Evolutionary conservation across 2,797 vertebrate genomes (phyloP), one percentile per base, ranked within the genome.

Genomic region (Pseudochaenichthys georgianus): DNA sequence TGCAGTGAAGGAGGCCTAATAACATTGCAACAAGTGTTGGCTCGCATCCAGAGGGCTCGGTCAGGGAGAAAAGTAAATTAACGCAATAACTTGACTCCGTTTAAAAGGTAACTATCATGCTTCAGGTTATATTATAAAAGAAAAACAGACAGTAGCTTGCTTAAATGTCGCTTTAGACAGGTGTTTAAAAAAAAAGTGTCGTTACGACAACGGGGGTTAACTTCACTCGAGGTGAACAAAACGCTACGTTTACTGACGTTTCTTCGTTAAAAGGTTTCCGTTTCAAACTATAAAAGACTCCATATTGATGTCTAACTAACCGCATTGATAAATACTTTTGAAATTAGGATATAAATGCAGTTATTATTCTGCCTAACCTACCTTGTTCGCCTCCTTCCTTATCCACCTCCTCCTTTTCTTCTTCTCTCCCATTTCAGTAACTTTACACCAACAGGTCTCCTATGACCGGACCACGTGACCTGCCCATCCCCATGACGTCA

Each of bases 401-500:
- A 16, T 31, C 12, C 64, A 41, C 23, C 11, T 55, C 34, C 13
- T 19, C 55, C 21, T 23, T 57, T 43, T 28, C 13, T 16, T 38
- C 58, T 53, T 13, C 51, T 80, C 71, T 51, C 70, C 31, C 9
- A 54, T 76, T 43, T 67, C 83, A 43, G 50, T n/a, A 61, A 76
- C 17, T 17, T 59, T 51, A 67, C n/a, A 59, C 60, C 48, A 21
- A 50, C 69, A 77, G 71, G 70, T 84, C 34, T 61, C 77, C 63
- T 60, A 47, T 1, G 74, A 23, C 43, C 17, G 15, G 9, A 71
- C 69, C 81, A 85, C 78, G 85, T 81, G 83, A 86, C 81, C 66
- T 64, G 83, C 83, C 85, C 81, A 75, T 78, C 87, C 85, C 85
- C 0, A 13, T 87, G 85, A 89, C 87, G 83, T 74, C 62, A 72